These are phyloP conservation scores for Chaetura pelagica DNA, from an alignment of 2,113 vertebrate species.

Conservation along the genomic window DNA sequence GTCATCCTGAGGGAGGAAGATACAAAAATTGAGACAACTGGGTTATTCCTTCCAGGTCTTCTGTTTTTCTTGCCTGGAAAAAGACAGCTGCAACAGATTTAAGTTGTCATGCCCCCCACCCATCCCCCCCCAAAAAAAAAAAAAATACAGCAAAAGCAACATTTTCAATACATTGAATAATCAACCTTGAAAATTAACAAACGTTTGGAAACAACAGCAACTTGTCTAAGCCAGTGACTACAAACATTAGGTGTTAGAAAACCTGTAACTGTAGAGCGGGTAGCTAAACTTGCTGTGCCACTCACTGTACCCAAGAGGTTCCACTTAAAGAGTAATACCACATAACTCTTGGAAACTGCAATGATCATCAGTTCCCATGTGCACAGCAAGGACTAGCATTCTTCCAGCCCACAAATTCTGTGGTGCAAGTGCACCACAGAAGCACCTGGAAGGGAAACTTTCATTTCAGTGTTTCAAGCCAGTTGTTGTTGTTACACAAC, in stretches of 20 bases:
- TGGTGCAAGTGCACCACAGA: background rate
- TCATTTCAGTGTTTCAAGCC: background rate
- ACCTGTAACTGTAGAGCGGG: background rate
- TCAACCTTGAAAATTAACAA: background rate
- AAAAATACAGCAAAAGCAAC: background rate
- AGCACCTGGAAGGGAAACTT: conserved; percentile 43
- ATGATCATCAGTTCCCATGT: conserved; percentile 27
- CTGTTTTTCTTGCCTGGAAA: background rate
- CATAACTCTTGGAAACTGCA: conserved; percentile 37
- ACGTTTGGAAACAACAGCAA: background rate
- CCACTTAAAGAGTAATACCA: background rate
- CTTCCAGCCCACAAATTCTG: background rate
- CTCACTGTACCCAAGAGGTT: background rate
- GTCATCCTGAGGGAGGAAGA: conserved; percentile 85
- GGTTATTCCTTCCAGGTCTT: background rate
- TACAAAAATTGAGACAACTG: background rate
- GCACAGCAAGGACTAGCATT: background rate
- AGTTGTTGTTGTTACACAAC: conserved; percentile 22
- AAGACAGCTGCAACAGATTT: background rate
- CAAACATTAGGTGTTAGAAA: background rate
- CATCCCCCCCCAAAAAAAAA: background rate
- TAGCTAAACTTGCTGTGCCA: background rate
- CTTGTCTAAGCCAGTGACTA: background rate
- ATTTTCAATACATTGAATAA: background rate
- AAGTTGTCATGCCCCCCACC: background rate